Base-by-base conservation (phyloP, 2,797 vertebrate genomes). In the Micrastur ruficollis region DNA sequence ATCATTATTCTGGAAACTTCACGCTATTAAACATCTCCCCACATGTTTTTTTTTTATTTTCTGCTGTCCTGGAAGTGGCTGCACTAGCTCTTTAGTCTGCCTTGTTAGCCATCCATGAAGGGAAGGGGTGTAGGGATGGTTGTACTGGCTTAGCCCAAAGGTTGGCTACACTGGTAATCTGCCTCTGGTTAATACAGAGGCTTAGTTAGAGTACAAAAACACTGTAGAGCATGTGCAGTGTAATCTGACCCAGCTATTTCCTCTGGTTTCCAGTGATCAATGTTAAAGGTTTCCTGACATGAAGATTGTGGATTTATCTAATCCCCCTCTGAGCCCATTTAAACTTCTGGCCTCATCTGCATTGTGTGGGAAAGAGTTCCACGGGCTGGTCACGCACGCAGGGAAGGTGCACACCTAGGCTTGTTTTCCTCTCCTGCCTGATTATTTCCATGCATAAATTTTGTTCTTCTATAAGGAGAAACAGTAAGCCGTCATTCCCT, bases 371-470 rank as follows among this genome's bases (percentile, higher is more conserved):
- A 47, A 61, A 59, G 66, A 49, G 40, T 36, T 75, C 46, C 22
- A 9, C 0, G 5, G n/a, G 26, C 13, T 25, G 34, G 23, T 47
- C 23, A 32, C 2, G 2, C 31, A 4, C 3, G 1, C 9, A 10
- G 38, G 36, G 36, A 31, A 1, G 3, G 32, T 38, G n/a, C 50
- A 34, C 12, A 21, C 12, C 19, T 52, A 5, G 1, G 5, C 38
- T 47, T 0, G 0, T 29, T 44, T 55, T 68, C 36, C 52, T 38
- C 7, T 81, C 86, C 52, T 76, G 32, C 34, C 36, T 49, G 13
- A 5, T 52, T 71, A 12, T 72, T 86, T 61, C 52, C 3, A 1
- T 26, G 22, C 42, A 44, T 44, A 44, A 44, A 44, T 58, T 73
- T n/a, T 31, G 14, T 49, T 65, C 52, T 53, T 81, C 78, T 52